Conservation (phyloP, 2,113 vertebrate species). For the Zootoca vivipara region DNA sequence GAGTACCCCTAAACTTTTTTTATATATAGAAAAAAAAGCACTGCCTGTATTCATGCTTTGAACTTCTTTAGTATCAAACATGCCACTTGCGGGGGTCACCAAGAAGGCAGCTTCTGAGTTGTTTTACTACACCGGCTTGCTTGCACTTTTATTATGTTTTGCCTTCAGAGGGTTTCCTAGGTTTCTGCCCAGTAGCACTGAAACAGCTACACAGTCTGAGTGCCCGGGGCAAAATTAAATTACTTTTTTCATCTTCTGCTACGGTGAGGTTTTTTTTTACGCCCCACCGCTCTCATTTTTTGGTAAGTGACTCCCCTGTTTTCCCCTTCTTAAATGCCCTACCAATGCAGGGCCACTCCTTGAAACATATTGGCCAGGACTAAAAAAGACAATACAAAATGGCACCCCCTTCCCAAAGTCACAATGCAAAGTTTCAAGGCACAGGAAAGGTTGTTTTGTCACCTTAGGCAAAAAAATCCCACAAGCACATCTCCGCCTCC, state of each 20-base stretch:
- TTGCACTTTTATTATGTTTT: neutral
- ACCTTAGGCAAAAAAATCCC: too few species aligned
- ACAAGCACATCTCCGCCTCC: too few species aligned
- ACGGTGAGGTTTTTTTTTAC: neutral
- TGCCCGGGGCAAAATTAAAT: neutral
- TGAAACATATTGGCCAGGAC: neutral
- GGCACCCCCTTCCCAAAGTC: too few species aligned
- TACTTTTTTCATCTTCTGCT: neutral
- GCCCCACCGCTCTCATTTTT: rapidly evolving
- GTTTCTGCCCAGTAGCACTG: neutral
- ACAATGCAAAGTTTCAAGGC: too few species aligned
- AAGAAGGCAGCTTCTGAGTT: rapidly evolving
- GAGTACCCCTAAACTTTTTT: too few species aligned
- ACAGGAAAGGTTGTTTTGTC: too few species aligned
- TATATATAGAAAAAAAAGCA: too few species aligned
- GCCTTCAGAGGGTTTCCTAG: neutral
- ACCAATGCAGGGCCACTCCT: rapidly evolving
- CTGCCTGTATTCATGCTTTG: neutral
- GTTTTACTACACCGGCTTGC: neutral
- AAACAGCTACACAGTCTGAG: neutral
- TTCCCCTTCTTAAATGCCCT: neutral
- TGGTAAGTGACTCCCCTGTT: neutral
- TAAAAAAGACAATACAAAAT: neutral
- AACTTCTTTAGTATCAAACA: neutral
- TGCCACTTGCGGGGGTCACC: rapidly evolving